A percentile compares a stretch with the other conserved stretches of the same genome.
Evolutionary conservation across 2,888 invertebrate species (phyloP).

Genomic region (Catocala sponsa): DNA sequence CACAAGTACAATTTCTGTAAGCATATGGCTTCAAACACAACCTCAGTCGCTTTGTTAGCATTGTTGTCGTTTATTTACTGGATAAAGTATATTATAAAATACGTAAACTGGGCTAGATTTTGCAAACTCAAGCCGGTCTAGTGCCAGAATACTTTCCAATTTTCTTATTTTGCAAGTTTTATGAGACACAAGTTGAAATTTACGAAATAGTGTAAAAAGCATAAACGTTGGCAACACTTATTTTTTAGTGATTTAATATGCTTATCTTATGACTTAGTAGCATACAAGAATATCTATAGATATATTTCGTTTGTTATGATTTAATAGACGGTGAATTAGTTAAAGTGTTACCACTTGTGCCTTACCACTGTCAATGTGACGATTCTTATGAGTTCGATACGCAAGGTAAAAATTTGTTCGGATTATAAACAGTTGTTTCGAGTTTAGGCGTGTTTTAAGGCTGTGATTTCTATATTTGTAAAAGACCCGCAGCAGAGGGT

Average conservation of each 20-base stretch:
- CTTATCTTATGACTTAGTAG: too few relatives aligned
- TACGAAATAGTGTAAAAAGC: not conserved
- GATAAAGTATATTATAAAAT: not conserved
- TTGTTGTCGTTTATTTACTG: not conserved
- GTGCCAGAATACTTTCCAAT: not conserved
- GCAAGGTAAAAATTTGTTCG: too few relatives aligned
- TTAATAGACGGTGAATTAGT: too few relatives aligned
- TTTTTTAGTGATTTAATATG: not conserved
- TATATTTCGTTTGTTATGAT: too few relatives aligned
- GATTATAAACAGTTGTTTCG: too few relatives aligned
- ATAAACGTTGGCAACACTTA: not conserved
- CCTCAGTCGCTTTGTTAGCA: not conserved
- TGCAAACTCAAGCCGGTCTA: not conserved
- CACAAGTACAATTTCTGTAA: conserved; percentile 4
- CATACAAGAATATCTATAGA: too few relatives aligned
- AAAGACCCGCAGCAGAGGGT: too few relatives aligned
- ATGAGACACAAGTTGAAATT: not conserved
- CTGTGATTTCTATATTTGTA: too few relatives aligned
- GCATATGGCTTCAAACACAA: conserved; percentile 1
- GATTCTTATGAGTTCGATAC: too few relatives aligned
- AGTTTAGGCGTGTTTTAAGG: too few relatives aligned
- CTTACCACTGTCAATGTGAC: too few relatives aligned
- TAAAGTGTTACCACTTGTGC: too few relatives aligned
- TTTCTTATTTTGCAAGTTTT: not conserved
- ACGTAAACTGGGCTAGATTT: not conserved